Percentiles rank a stretch among this genome's conserved stretches.
phyloP scores from a whole-genome alignment of 1,140 invertebrate species.

The Drosophila santomea region DNA sequence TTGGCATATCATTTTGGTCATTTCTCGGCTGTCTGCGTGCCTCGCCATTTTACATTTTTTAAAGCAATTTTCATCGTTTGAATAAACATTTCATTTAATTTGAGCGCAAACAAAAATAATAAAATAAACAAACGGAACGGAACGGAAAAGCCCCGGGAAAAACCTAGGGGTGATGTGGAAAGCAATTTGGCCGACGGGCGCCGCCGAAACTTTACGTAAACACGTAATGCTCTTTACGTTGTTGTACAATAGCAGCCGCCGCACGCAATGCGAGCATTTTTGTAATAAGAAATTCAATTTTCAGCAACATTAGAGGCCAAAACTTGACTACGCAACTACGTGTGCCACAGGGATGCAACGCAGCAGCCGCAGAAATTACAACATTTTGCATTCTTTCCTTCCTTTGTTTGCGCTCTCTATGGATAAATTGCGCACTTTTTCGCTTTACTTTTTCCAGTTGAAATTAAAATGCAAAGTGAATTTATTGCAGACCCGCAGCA shows the following conservation, averaged over 20 bases:
- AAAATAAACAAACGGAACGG: constrained; percentile 67
- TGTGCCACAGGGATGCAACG: constrained; percentile 41
- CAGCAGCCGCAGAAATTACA: constrained; percentile 61
- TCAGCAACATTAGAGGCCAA: constrained; percentile 80
- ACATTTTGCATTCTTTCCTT: constrained; percentile 46
- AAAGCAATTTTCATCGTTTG: constrained; percentile 80
- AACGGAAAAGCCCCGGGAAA: constrained; percentile 3
- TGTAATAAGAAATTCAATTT: constrained; percentile 82
- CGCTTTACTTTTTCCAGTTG: constrained; percentile 19
- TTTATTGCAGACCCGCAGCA: constrained; percentile 35
- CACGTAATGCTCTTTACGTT: constrained; percentile 68
- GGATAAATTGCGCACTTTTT: constrained; percentile 55
- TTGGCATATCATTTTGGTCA: constrained; percentile 60
- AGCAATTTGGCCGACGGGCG: constrained; percentile 70
- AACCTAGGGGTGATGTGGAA: constrained; percentile 13
- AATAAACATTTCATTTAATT: constrained; percentile 83
- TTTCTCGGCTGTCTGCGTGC: constrained; percentile 28
- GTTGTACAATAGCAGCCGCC: constrained; percentile 7
- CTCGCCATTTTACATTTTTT: constrained; percentile 22
- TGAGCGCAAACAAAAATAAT: constrained; percentile 71
- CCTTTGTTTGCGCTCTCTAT: constrained; percentile 19
- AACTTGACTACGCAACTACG: constrained; percentile 63
- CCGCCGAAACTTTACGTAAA: constrained; percentile 64
- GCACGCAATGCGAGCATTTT: constrained; percentile 42
- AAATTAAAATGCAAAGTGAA: constrained; percentile 61